A percentile compares a stretch with the other conserved stretches of the same genome.
These are phyloP conservation scores for Hipparchia sbordonii DNA, from an alignment of 2,888 invertebrate species.

Conservation along the genomic window DNA sequence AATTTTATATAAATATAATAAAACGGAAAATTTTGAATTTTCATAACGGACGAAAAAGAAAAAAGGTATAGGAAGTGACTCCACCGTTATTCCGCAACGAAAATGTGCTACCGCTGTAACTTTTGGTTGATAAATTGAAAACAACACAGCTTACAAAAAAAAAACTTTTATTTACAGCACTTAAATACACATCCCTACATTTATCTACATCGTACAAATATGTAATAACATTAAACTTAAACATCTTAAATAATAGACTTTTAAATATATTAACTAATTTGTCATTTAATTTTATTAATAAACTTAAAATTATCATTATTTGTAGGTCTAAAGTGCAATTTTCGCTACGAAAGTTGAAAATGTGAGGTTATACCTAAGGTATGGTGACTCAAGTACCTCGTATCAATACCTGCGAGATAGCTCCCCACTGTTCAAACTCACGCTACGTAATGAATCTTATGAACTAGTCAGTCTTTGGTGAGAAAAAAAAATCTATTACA, in stretches of 20 bases:
- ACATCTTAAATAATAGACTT: slow-evolving; percentile 18
- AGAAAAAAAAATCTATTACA: slow-evolving; percentile 55
- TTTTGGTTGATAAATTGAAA: slow-evolving; percentile 24
- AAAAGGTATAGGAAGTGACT: too few species aligned
- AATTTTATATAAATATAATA: too few species aligned
- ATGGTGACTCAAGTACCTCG: background rate
- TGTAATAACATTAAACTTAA: slow-evolving; percentile 21
- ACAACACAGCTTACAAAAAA: slow-evolving; percentile 32
- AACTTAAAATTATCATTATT: slow-evolving; percentile 19
- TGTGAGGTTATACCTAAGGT: background rate
- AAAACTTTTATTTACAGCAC: slow-evolving; percentile 59
- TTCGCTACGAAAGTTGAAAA: background rate
- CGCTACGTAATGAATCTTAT: slow-evolving; percentile 39
- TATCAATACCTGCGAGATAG: background rate
- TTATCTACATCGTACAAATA: slow-evolving; percentile 39
- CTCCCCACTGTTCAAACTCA: background rate
- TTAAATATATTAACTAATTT: slow-evolving; percentile 46
- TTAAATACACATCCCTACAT: slow-evolving; percentile 61
- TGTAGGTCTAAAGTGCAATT: background rate
- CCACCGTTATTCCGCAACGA: too few species aligned
- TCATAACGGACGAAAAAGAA: too few species aligned
- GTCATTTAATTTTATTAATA: slow-evolving; percentile 43
- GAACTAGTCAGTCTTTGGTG: slow-evolving; percentile 79
- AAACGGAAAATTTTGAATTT: too few species aligned
- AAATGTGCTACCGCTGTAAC: background rate